Percentiles rank a stretch among this genome's conserved stretches.
phyloP scores from a whole-genome alignment of 2,797 vertebrate species.

The Chaetodon trifasciatus region DNA sequence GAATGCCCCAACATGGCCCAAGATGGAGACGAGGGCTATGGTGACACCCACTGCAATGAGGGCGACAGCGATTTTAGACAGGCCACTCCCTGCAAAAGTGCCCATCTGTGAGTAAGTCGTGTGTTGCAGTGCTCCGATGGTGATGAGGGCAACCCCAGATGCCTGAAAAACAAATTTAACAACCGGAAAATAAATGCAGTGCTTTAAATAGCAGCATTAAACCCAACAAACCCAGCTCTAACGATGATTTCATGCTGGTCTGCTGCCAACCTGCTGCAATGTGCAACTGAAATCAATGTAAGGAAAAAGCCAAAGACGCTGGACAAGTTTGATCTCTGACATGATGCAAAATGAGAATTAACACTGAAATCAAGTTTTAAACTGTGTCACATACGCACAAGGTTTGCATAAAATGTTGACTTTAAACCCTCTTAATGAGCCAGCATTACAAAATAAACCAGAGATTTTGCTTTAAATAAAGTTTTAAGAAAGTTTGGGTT shows the following conservation, averaged over 20 bases:
- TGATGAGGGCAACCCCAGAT: conserved; percentile 62
- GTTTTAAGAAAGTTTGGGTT: too few relatives aligned
- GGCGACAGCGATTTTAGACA: conserved; percentile 52
- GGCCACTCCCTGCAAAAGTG: conserved; percentile 25
- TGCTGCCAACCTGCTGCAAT: background rate
- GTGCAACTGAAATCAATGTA: background rate
- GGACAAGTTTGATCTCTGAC: too few relatives aligned
- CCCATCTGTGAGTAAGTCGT: conserved; percentile 31
- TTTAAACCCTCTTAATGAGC: background rate
- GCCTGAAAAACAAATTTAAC: conserved; percentile 50
- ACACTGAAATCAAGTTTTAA: background rate
- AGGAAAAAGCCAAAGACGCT: background rate
- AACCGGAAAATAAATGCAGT: background rate
- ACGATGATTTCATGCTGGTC: background rate
- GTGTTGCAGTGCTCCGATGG: conserved; percentile 43
- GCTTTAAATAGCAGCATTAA: background rate
- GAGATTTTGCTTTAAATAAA: background rate
- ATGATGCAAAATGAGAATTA: background rate
- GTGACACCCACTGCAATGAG: conserved; percentile 54
- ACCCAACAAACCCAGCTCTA: background rate
- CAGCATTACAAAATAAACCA: too few relatives aligned
- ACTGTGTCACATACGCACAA: background rate
- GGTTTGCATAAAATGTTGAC: background rate
- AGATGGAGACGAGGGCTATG: conserved; percentile 41
- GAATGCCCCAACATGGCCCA: conserved; percentile 56